Conservation (phyloP, 2,113 vertebrate species). For the Pheucticus melanocephalus region DNA sequence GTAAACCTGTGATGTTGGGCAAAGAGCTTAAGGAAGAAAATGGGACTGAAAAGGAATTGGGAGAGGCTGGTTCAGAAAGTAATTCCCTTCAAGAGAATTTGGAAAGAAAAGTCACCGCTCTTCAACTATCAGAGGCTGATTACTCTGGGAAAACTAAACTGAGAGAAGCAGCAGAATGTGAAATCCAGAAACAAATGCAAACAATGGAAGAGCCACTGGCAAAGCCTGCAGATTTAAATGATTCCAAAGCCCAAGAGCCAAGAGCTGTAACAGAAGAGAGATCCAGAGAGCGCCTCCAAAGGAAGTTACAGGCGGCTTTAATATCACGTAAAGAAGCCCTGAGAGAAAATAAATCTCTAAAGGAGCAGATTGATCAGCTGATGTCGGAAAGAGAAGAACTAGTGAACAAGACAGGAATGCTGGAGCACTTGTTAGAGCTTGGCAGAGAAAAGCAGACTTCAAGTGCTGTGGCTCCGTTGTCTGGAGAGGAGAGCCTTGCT, state of each 20-base stretch:
- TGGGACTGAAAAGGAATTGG: not conserved
- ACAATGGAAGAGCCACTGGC: conserved; percentile 25
- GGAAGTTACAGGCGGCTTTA: conserved; percentile 84
- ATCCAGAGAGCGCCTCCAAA: conserved; percentile 73
- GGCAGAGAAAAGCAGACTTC: conserved; percentile 56
- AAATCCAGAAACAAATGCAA: conserved; percentile 64
- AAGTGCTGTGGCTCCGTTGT: not conserved
- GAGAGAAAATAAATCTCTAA: conserved; percentile 77
- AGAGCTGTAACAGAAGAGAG: conserved; percentile 45
- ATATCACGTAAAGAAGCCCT: conserved; percentile 83
- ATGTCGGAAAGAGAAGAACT: conserved; percentile 62
- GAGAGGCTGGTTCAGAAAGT: not conserved
- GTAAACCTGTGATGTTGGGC: not conserved
- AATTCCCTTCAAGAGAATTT: conserved; percentile 17
- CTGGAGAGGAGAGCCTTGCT: conserved; percentile 60
- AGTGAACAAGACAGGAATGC: conserved; percentile 24
- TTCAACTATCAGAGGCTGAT: not conserved
- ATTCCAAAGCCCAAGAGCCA: conserved; percentile 62
- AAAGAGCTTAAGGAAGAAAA: not conserved
- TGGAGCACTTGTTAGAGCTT: conserved; percentile 63
- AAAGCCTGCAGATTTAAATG: conserved; percentile 34
- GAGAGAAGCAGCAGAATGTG: conserved; percentile 59
- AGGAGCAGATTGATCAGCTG: conserved; percentile 70
- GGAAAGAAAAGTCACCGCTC: not conserved
- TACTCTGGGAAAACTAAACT: conserved; percentile 54